Percentiles rank a stretch among this genome's conserved stretches.
phyloP scores from a whole-genome alignment of 1,140 invertebrate species.

The Sarcophaga bullata region DNA sequence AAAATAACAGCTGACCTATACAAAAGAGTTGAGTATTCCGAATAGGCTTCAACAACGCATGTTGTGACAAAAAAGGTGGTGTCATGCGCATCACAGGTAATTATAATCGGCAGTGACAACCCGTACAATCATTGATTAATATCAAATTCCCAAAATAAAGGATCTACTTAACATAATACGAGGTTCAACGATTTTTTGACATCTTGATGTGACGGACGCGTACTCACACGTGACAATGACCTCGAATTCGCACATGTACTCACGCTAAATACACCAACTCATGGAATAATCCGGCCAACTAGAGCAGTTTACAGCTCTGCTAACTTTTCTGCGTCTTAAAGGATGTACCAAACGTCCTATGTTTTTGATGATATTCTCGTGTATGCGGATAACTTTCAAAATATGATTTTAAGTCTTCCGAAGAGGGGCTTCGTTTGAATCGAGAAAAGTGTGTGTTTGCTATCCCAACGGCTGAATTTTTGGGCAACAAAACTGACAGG shows the following conservation, averaged over 20 bases:
- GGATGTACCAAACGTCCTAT: slow-evolving; percentile 22
- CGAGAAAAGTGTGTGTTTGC: slow-evolving; percentile 41
- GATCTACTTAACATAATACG: slow-evolving; percentile 49
- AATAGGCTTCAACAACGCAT: background rate
- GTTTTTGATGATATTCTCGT: slow-evolving; percentile 43
- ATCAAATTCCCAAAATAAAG: slow-evolving; percentile 48
- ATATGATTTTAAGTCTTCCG: slow-evolving; percentile 23
- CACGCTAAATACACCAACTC: background rate
- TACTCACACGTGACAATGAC: slow-evolving; percentile 32
- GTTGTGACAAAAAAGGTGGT: background rate
- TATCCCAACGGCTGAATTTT: slow-evolving; percentile 28
- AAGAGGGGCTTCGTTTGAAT: slow-evolving; percentile 44
- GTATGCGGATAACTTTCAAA: slow-evolving; percentile 11
- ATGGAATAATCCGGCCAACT: background rate
- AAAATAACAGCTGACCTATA: too few relatives aligned
- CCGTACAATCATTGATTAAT: slow-evolving; percentile 48
- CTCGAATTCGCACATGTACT: slow-evolving; percentile 26
- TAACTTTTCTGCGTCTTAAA: slow-evolving; percentile 34
- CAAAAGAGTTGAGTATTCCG: background rate
- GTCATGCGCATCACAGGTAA: background rate
- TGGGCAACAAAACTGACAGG: slow-evolving; percentile 36
- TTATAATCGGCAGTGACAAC: slow-evolving; percentile 46
- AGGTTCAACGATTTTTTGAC: background rate
- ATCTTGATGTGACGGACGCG: background rate
- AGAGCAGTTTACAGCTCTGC: background rate